Evolutionary conservation across 2,113 vertebrate species (phyloP).

Genomic region (Cygnus buccinator): DNA sequence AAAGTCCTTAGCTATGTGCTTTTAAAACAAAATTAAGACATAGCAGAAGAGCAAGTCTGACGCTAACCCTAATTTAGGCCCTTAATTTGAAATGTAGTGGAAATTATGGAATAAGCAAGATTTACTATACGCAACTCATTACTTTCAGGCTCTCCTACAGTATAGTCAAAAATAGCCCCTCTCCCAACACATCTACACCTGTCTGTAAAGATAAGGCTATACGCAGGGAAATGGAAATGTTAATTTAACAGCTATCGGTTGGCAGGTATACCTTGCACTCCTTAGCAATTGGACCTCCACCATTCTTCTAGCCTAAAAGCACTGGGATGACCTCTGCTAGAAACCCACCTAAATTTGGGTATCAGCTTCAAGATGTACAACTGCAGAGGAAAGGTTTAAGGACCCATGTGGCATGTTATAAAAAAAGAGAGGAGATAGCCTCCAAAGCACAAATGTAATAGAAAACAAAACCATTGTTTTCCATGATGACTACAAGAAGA

Average conservation of each 20-base stretch:
- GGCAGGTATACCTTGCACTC: background rate
- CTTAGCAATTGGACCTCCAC: background rate
- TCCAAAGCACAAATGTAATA: accelerated
- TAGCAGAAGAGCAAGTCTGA: constrained; percentile 47
- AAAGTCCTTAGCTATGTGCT: constrained; percentile 77
- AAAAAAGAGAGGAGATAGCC: background rate
- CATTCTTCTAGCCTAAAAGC: background rate
- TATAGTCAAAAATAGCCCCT: constrained; percentile 44
- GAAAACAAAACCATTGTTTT: background rate
- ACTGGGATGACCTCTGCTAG: background rate
- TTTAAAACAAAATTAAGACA: constrained; percentile 70
- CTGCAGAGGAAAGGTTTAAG: background rate
- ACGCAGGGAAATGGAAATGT: constrained; percentile 5
- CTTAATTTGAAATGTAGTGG: constrained; percentile 59
- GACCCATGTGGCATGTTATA: background rate
- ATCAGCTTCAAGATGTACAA: background rate
- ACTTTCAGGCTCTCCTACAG: constrained; percentile 44
- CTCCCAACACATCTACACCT: constrained; percentile 7
- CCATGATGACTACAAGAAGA: background rate
- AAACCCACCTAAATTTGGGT: background rate
- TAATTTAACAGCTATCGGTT: constrained; percentile 20
- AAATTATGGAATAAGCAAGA: constrained; percentile 55
- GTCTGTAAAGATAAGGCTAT: constrained; percentile 46
- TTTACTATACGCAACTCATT: constrained; percentile 49
- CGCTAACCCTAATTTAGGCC: constrained; percentile 58